These are phyloP conservation scores for Holothuria scabra DNA, from an alignment of 53 echinoderm and acorn worm genomes.

Conservation along the genomic window DNA sequence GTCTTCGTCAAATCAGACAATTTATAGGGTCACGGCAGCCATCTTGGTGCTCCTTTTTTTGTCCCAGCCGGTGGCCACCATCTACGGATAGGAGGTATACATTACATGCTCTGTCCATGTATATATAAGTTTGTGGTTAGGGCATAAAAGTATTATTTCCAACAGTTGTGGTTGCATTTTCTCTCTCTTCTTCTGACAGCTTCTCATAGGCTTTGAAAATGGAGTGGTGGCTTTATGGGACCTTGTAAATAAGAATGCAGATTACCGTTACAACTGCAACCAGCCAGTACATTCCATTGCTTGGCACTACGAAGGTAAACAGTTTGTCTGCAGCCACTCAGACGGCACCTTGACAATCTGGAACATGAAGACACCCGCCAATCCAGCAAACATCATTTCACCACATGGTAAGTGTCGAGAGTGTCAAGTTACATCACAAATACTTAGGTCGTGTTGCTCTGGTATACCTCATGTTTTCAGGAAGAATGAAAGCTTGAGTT, in stretches of 20 bases:
- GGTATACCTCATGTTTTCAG: too few species aligned
- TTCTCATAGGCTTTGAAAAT: constrained; percentile 98
- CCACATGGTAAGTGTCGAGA: constrained; percentile 87
- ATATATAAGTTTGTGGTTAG: too few species aligned
- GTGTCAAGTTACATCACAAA: too few species aligned
- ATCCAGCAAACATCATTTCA: constrained; percentile 94
- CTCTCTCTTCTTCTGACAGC: constrained; percentile 53
- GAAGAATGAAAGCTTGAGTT: too few species aligned
- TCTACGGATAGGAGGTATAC: too few species aligned
- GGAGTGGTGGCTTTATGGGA: constrained; percentile 96
- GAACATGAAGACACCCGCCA: constrained; percentile 77
- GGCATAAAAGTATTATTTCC: too few species aligned
- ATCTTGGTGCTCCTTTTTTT: too few species aligned
- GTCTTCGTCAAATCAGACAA: too few species aligned
- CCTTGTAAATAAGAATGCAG: constrained; percentile 80
- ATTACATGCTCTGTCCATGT: too few species aligned
- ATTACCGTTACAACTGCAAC: constrained; percentile 90
- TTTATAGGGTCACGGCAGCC: too few species aligned
- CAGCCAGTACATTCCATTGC: constrained; percentile 92
- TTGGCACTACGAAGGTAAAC: constrained; percentile 94
- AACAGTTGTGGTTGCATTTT: neutral
- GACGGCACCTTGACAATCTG: constrained; percentile 98
- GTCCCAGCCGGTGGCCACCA: too few species aligned
- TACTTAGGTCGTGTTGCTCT: too few species aligned
- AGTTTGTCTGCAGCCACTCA: constrained; percentile 94